These are phyloP conservation scores for Eulimnadia texana DNA, from an alignment of 1,140 invertebrate genomes.

Conservation along the genomic window DNA sequence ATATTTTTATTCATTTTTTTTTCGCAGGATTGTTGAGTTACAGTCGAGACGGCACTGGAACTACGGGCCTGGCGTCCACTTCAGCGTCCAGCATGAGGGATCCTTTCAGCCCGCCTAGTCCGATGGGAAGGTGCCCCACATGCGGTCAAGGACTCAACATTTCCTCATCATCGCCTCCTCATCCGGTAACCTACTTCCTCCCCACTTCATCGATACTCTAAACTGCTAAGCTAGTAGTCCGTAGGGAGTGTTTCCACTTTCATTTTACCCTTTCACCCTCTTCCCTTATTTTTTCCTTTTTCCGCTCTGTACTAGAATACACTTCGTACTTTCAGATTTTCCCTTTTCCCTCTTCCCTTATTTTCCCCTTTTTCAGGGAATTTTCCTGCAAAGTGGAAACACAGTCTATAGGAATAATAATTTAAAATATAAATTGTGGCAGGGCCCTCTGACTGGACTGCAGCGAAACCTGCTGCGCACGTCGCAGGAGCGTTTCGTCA, in stretches of 20 bases:
- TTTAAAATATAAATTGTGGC: conserved; percentile 13
- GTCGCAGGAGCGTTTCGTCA: conserved; percentile 59
- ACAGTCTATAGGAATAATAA: too few relatives aligned
- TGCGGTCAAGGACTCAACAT: conserved; percentile 44
- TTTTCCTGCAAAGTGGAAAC: too few relatives aligned
- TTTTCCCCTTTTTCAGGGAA: too few relatives aligned
- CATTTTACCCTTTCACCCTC: too few relatives aligned
- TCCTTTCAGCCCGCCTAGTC: conserved; percentile 39
- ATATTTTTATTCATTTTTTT: conserved; percentile 27
- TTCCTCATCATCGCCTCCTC: conserved; percentile 24
- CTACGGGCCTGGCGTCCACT: neutral
- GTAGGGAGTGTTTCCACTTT: too few relatives aligned
- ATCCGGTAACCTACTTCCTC: conserved; percentile 13
- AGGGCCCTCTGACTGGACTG: conserved; percentile 32
- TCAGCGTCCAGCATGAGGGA: conserved; percentile 34
- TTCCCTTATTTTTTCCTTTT: too few relatives aligned
- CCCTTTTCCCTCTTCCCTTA: too few relatives aligned
- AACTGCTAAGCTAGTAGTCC: too few relatives aligned
- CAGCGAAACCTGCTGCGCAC: conserved; percentile 31
- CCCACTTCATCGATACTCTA: too few relatives aligned
- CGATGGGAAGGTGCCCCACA: conserved; percentile 54
- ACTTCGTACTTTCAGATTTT: too few relatives aligned
- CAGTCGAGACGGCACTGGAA: neutral
- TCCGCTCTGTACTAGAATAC: too few relatives aligned
- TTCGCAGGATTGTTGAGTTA: conserved; percentile 26